Evolutionary conservation across 2,888 invertebrate genomes (phyloP), one percentile per base, ranked within the genome.

Genomic region (Drosophila algonquin): DNA sequence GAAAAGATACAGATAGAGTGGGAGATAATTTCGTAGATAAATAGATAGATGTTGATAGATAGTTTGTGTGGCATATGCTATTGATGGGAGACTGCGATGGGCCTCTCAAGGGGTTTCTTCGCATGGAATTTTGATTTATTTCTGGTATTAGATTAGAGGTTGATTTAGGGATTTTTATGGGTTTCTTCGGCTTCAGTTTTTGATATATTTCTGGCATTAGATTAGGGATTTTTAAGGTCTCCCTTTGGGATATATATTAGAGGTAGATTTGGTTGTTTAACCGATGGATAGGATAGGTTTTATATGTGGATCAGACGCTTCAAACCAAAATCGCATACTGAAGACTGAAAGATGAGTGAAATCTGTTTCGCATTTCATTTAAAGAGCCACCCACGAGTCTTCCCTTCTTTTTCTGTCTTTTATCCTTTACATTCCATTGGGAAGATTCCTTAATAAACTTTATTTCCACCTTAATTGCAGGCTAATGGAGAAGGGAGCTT

Each of bases 41-140:
- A 84, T 78, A 83, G n/a, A 73, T 40, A 51, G 74, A 65, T 64
- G 18, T 70, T 77, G 67, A 83, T 80, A 81, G 40, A 63, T 65
- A 57, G 58, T 73, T 58, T 9, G 65, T 9, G 65, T 57, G 54
- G 47, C 72, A 72, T 74, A 72, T 72, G 71, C 53, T 46, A 10
- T 18, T 72, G 74, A 74, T 72, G 74, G 10, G n/a, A 32, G 50
- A 48, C 44, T 47, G 18, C 32, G 35, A 12, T 35, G 21, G 21
- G 5, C 12, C 12, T 35, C 14, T 40, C 5, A 4, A 14, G 35
- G 12, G 35, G 0, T 40, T 40, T 14, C 6, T 14, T 40, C 4
- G 40, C 1, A 2, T n/a, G 7, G 40, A 14, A 40, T n/a, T 40
- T 40, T 40, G 40, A 40, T 40, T 40, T 40, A 40, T 40, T 40